phyloP scores from a whole-genome alignment of 2,888 invertebrate species.

The Hirtodrosophila cameraria region DNA sequence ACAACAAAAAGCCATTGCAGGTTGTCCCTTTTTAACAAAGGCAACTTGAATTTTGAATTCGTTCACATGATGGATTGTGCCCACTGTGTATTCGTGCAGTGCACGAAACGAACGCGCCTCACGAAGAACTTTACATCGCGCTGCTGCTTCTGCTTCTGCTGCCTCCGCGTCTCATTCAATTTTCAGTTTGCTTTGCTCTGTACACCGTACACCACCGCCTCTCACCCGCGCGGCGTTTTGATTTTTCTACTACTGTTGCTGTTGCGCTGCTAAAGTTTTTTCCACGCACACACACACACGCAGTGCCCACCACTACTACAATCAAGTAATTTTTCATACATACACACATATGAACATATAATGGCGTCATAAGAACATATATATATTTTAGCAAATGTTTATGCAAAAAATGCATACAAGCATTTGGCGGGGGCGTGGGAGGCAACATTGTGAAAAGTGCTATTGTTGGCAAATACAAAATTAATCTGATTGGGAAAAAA shows the following conservation, averaged over 20 bases:
- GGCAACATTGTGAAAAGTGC: constrained; percentile 22
- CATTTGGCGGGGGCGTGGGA: constrained; percentile 20
- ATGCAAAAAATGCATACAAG: constrained; percentile 50
- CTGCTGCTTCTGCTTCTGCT: constrained; percentile 68
- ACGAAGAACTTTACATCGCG: constrained; percentile 74
- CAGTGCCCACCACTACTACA: constrained; percentile 59
- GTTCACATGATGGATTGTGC: constrained; percentile 24
- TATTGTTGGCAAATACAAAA: constrained; percentile 16
- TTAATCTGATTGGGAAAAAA: constrained; percentile 60
- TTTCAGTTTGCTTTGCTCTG: constrained; percentile 80
- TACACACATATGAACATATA: constrained; percentile 59
- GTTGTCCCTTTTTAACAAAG: too few species aligned
- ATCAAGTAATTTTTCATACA: constrained; percentile 73
- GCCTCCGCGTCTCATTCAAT: constrained; percentile 77
- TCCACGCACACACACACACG: constrained; percentile 49
- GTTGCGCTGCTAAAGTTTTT: constrained; percentile 60
- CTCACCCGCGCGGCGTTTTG: constrained; percentile 81
- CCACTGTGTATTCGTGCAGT: constrained; percentile 56
- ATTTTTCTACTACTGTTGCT: constrained; percentile 78
- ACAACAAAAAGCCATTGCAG: too few species aligned
- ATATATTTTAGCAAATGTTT: constrained; percentile 63
- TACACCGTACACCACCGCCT: constrained; percentile 79
- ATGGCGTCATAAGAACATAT: constrained; percentile 78
- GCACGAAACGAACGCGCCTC: constrained; percentile 62
- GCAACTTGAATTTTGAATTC: neutral